Evolutionary conservation across 2,888 invertebrate species (phyloP).

Genomic region (Hirtodrosophila alboralis): DNA sequence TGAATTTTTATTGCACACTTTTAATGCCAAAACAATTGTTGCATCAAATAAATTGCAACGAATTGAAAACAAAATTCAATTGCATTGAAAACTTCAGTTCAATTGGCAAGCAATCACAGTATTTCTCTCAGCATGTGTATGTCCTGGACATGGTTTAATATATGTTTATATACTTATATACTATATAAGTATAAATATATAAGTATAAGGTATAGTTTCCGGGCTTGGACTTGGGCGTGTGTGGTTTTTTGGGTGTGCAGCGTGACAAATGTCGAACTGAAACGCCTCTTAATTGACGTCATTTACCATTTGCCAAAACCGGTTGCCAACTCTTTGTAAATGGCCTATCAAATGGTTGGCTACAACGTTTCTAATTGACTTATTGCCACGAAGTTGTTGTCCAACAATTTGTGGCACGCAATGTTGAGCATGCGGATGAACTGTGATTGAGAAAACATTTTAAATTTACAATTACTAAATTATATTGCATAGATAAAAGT

Average conservation of each 20-base stretch:
- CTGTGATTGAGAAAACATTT: not conserved
- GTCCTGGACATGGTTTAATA: too few relatives aligned
- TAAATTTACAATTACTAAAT: too few relatives aligned
- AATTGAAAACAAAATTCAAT: constrained; percentile 51
- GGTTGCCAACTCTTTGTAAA: constrained; percentile 30
- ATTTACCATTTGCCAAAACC: constrained; percentile 12
- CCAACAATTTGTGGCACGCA: constrained; percentile 34
- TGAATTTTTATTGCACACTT: constrained; percentile 46
- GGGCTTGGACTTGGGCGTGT: not conserved
- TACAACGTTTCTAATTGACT: constrained; percentile 56
- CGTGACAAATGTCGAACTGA: constrained; percentile 27
- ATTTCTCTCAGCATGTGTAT: constrained; percentile 7
- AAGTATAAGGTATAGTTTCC: too few relatives aligned
- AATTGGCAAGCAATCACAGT: constrained; percentile 31
- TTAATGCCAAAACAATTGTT: constrained; percentile 79
- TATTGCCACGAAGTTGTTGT: constrained; percentile 43
- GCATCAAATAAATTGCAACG: constrained; percentile 58
- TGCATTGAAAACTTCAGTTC: constrained; percentile 28
- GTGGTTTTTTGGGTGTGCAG: constrained; percentile 1
- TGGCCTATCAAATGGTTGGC: constrained; percentile 39
- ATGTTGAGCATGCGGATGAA: constrained; percentile 16
- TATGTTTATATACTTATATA: too few relatives aligned
- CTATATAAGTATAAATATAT: too few relatives aligned
- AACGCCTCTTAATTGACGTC: constrained; percentile 40
- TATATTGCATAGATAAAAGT: too few relatives aligned